Percentiles rank a stretch among this genome's conserved stretches.
These are phyloP conservation scores for Orgyia antiqua DNA, from an alignment of 2,888 invertebrate genomes.

Conservation along the genomic window DNA sequence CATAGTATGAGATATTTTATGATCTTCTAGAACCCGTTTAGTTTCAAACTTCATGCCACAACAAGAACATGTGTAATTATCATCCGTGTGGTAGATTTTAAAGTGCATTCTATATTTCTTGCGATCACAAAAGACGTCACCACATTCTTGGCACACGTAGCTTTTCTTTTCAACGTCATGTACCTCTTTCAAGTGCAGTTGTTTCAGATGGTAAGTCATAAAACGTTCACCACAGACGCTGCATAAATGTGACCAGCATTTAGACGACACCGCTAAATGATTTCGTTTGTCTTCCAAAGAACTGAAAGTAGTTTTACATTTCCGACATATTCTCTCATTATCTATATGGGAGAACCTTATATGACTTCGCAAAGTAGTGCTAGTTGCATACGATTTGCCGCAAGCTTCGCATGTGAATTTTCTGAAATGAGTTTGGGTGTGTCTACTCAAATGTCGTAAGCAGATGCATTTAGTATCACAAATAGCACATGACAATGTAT, in stretches of 20 bases:
- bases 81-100: slow-evolving; percentile 53
- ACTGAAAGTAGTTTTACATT: slow-evolving; percentile 52
- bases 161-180: slow-evolving; percentile 47
- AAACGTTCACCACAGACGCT: slow-evolving; percentile 55
- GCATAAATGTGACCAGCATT: slow-evolving; percentile 59
- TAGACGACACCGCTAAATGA: slow-evolving; percentile 42
- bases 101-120: slow-evolving; percentile 53
- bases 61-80: slow-evolving; percentile 52
- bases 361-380: slow-evolving; percentile 50
- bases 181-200: slow-evolving; percentile 43
- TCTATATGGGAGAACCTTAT: slow-evolving; percentile 48
- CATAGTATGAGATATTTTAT: slow-evolving; percentile 72
- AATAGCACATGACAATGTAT: slow-evolving; percentile 48
- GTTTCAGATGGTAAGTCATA: slow-evolving; percentile 49
- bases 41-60: slow-evolving; percentile 59
- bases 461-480: slow-evolving; percentile 47
- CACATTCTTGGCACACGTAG: slow-evolving; percentile 53
- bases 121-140: slow-evolving; percentile 42
- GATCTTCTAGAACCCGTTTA: slow-evolving; percentile 53
- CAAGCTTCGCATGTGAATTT: slow-evolving; percentile 63
- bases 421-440: slow-evolving; percentile 57
- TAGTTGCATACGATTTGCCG: slow-evolving; percentile 58
- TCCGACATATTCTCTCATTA: slow-evolving; percentile 50
- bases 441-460: slow-evolving; percentile 53
- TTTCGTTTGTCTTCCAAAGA: slow-evolving; percentile 46